Evolutionary conservation across 1,140 invertebrate species (phyloP).

Genomic region (Listronotus bonariensis): DNA sequence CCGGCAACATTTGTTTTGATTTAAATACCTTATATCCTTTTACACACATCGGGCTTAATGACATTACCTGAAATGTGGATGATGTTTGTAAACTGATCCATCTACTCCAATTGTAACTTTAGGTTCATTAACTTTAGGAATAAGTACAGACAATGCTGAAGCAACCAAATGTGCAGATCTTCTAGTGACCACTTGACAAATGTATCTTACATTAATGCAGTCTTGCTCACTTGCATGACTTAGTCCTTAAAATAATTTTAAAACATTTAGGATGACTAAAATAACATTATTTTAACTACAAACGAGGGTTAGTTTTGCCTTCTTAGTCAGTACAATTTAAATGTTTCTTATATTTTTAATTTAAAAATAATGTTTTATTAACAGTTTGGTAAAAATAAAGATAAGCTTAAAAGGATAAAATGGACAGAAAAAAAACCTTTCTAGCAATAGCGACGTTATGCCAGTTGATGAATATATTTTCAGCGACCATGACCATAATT

Average conservation of each 20-base stretch:
- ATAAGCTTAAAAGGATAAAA: too few species aligned
- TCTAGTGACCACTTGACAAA: slow-evolving; percentile 89
- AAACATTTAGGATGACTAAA: too few species aligned
- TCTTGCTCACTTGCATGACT: slow-evolving; percentile 71
- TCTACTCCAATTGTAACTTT: slow-evolving; percentile 96
- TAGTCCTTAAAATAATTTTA: slow-evolving; percentile 60
- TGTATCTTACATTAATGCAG: slow-evolving; percentile 61
- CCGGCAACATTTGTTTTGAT: too few species aligned
- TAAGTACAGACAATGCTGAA: slow-evolving; percentile 80
- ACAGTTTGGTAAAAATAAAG: too few species aligned
- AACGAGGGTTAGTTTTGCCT: too few species aligned
- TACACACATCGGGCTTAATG: background rate
- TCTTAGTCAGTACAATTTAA: background rate
- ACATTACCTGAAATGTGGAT: slow-evolving; percentile 85
- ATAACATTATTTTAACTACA: too few species aligned
- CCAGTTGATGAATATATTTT: too few species aligned
- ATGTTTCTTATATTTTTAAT: background rate
- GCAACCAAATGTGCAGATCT: slow-evolving; percentile 92
- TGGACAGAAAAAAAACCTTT: too few species aligned
- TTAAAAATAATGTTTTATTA: background rate
- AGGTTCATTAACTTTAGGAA: slow-evolving; percentile 84
- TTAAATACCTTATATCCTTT: background rate
- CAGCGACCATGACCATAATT: too few species aligned
- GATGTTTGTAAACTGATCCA: slow-evolving; percentile 96
- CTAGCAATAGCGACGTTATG: too few species aligned